Evolutionary conservation across 2,888 invertebrate genomes (phyloP).

Genomic region (Cremastinae sp.): DNA sequence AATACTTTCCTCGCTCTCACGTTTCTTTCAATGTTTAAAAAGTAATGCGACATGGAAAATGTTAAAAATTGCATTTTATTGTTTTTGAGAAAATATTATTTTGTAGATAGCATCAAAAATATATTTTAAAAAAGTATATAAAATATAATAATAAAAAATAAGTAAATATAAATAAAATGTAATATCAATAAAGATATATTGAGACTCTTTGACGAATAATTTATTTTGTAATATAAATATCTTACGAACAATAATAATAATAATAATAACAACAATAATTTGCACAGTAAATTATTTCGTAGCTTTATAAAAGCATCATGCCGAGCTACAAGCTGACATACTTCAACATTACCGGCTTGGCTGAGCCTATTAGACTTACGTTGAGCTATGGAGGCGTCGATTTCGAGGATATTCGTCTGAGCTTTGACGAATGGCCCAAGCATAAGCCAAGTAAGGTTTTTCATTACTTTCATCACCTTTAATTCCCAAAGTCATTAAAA

Average conservation of each 20-base stretch:
- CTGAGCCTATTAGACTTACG: slow-evolving; percentile 77
- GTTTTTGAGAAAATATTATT: too few species aligned
- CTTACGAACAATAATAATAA: too few species aligned
- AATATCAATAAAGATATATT: too few species aligned
- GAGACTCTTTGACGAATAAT: too few species aligned
- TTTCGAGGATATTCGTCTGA: slow-evolving; percentile 79
- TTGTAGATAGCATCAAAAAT: too few species aligned
- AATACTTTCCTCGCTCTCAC: too few species aligned
- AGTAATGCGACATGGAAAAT: too few species aligned
- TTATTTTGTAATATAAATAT: too few species aligned
- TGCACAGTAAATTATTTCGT: not conserved
- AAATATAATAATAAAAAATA: not conserved
- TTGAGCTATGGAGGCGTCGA: slow-evolving; percentile 75
- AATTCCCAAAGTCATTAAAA: not conserved
- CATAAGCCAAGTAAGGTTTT: slow-evolving; percentile 67
- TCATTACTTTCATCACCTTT: not conserved
- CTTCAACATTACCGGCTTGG: slow-evolving; percentile 79
- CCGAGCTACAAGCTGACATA: slow-evolving; percentile 78
- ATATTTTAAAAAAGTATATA: too few species aligned
- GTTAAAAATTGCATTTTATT: too few species aligned
- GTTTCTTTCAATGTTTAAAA: too few species aligned
- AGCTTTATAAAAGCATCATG: slow-evolving; percentile 56
- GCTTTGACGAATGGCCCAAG: slow-evolving; percentile 73
- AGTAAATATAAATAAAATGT: not conserved
- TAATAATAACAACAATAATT: too few species aligned